phyloP scores from a whole-genome alignment of 2,113 vertebrate genomes.

The Paralichthys olivaceus region DNA sequence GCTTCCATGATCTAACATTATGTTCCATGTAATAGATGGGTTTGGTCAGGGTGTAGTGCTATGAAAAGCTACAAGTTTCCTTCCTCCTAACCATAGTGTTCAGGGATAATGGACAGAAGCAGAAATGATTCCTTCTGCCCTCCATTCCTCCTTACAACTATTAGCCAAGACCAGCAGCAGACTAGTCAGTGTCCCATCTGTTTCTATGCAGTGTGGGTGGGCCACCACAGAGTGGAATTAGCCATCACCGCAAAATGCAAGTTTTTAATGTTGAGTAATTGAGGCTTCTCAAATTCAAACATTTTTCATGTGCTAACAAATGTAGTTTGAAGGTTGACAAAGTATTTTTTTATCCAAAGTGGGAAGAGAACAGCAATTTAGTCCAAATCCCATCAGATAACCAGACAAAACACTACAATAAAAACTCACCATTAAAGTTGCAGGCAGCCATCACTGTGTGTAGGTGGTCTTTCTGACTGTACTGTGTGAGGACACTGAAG shows the following conservation, averaged over 20 bases:
- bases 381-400: not conserved
- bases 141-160: constrained; percentile 6
- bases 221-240: constrained; percentile 13
- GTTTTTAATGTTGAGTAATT: not conserved
- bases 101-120: constrained; percentile 10
- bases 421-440: constrained; percentile 90
- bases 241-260: not conserved
- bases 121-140: constrained; percentile 1
- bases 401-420: not conserved
- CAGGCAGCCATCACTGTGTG: constrained; percentile 82
- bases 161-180: constrained; percentile 1
- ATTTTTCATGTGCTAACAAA: not conserved
- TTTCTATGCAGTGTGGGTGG: constrained; percentile 7
- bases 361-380: not conserved
- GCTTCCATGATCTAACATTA: constrained; percentile 1
- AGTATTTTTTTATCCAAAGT: not conserved
- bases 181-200: constrained; percentile 2
- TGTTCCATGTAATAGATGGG: constrained; percentile 11
- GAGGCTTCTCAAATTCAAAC: not conserved
- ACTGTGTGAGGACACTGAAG: constrained; percentile 89
- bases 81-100: constrained; percentile 34
- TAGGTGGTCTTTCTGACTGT: constrained; percentile 81
- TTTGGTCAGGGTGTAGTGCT: not conserved
- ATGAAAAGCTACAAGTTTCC: constrained; percentile 4
- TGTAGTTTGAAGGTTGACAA: not conserved